Base-by-base conservation (phyloP, 2,888 invertebrate species). In the Epinotia ramella region DNA sequence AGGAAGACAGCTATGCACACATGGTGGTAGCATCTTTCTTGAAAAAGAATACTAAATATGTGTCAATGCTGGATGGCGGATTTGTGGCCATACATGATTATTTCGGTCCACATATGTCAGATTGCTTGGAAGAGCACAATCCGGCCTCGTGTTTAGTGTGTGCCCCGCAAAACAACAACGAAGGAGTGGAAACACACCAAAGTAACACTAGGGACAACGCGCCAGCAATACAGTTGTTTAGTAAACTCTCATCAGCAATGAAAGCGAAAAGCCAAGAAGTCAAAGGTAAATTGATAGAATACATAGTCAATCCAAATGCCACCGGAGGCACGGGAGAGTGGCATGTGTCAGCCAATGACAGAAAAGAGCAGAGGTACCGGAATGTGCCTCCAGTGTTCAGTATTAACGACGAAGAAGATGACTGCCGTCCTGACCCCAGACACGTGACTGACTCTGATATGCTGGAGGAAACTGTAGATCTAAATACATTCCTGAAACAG, bases 1-100 rank as follows among this genome's bases (percentile, higher is more conserved):
- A 99, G 86, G 98, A 98, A 92, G 99, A 99, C 89, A 98, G 98
- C 83, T 99, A 98, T 87, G 98, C 99, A 20, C 97, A 99, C 88
- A 99, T 99, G 99, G 99, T 99, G 33, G 98, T 99, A 18, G 98
- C 99, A 7, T 98, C 98, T 74, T 99, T 99, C 90, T 95, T 99
- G 65, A 99, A 99, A 91, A 97, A 98, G 87, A 97, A 98, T 87
- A 98, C 97, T 0, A 97, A 97, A 83, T 99, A 98, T 88, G 98
- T 99, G 65, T 98, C 98, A 66, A 96, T 99, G 91, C 95, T 99
- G 24, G 97, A 97, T 80, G 99, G 99, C 75, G 99, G 99, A 3
- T 99, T 99, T 91, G 95, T 95, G 82, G 96, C 97, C 40, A 96
- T 98, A 79, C 98, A 98, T 85, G 97, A 97, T 80, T 97, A 97